Evolutionary conservation across 2,113 vertebrate genomes (phyloP), one percentile per base, ranked within the genome.

Genomic region (Oreocharis arfaki): DNA sequence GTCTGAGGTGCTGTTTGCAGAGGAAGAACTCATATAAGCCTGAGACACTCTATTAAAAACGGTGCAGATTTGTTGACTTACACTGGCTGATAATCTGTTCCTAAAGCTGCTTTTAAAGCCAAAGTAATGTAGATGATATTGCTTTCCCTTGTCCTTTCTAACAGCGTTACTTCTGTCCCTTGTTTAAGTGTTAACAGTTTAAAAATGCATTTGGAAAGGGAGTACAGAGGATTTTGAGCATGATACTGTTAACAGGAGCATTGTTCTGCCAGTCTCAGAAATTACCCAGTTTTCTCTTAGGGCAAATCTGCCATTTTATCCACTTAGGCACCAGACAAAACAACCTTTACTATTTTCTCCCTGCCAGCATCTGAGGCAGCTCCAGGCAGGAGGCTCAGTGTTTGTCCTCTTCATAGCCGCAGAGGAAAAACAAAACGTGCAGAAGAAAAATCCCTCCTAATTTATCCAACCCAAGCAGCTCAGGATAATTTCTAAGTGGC

Each of bases 201-300:
- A 70, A 91, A 96, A 89, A 85, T 67, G n/a, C 73, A 82, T 92
- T 94, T 92, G 73, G 64, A 87, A 79, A 82, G 73, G 56, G 28
- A 19, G n/a, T 70, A 83, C 59, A 65, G 80, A 52, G 76, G 89
- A 46, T 68, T 92, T 92, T 70, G 88, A 90, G 67, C 70, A n/a
- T 5, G 37, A 57, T 52, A n/a, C 74, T 61, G 41, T 79, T 92
- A 97, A 70, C 21, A 49, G 67, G 16, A 92, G n/a, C 70, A 24
- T 74, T 92, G 47, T 87, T 91, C 71, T 82, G 47, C 41, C 56
- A 47, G 52, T 67, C 63, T 87, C 55, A 42, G 74, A 80, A 76
- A 83, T 61, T 85, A 67, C 39, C 2, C 61, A 0, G 21, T 88
- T 96, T 84, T 87, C 76, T 97, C 90, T 81, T 47, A 91, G 90